Conservation (phyloP, 2,888 invertebrate genomes). For the Morpho achilles region DNA sequence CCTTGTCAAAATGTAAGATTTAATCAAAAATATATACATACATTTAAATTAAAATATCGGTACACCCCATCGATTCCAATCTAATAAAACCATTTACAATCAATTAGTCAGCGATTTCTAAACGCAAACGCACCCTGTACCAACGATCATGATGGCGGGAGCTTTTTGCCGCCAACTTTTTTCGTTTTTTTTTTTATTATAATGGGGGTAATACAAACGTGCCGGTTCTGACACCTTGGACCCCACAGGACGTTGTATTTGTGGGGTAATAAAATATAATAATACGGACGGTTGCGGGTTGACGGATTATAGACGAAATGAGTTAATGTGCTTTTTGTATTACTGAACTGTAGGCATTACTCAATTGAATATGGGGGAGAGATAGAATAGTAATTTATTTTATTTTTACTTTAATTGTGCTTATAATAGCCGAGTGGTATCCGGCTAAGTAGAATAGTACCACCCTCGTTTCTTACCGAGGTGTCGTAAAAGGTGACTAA, state of each 20-base stretch:
- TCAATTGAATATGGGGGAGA: conserved; percentile 5
- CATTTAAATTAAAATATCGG: conserved; percentile 3
- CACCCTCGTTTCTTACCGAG: no score
- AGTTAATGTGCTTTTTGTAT: conserved; percentile 19
- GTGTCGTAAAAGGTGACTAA: no score
- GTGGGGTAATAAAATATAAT: conserved; percentile 72
- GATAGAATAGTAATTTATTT: background rate
- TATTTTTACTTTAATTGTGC: background rate
- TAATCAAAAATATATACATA: background rate
- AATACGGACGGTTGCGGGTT: conserved; percentile 39
- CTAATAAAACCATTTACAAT: conserved; percentile 61
- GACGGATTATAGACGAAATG: conserved; percentile 25
- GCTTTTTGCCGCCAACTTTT: conserved; percentile 60
- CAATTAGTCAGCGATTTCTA: conserved; percentile 72
- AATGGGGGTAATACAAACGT: conserved; percentile 72
- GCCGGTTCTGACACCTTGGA: conserved; percentile 73
- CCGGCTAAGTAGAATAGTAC: no score
- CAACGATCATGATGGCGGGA: conserved; percentile 45
- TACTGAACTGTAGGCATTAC: background rate
- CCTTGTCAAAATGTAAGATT: no score
- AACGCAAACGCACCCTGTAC: conserved; percentile 54
- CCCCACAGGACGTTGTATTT: conserved; percentile 72
- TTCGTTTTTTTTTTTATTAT: conserved; percentile 52
- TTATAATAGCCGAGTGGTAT: no score
- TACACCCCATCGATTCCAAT: conserved; percentile 53